phyloP scores from a whole-genome alignment of 2,113 vertebrate species.

The Balaenoptera acutorostrata region DNA sequence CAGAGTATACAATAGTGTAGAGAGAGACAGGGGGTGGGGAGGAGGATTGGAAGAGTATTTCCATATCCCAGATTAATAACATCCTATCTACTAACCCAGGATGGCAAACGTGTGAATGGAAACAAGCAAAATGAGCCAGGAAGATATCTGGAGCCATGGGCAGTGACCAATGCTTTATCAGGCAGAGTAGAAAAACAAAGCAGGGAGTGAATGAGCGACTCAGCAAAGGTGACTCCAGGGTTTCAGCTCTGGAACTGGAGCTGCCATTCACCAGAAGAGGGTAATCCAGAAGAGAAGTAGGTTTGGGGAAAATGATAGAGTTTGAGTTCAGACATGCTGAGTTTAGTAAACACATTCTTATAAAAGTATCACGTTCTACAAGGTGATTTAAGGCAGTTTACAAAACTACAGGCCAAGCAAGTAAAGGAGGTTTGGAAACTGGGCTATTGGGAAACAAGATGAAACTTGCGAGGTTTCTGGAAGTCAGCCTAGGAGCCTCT shows the following conservation, averaged over 20 bases:
- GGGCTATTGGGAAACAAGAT: background rate
- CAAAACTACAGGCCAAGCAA: rapidly evolving
- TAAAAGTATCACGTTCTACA: background rate
- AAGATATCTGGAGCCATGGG: background rate
- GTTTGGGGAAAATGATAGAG: background rate
- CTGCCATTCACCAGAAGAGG: background rate
- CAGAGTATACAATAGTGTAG: rapidly evolving
- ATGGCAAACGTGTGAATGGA: too few species aligned
- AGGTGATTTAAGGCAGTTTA: background rate
- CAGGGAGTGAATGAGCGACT: background rate
- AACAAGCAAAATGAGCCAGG: background rate
- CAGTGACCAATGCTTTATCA: background rate
- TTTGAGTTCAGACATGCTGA: background rate
- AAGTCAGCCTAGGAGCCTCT: background rate
- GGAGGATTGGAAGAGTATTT: background rate
- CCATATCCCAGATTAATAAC: too few species aligned
- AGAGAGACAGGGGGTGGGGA: background rate
- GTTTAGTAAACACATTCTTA: background rate
- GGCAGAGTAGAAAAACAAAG: background rate
- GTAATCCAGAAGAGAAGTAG: background rate
- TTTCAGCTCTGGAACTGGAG: background rate
- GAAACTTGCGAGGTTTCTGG: background rate
- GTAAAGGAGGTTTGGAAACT: background rate
- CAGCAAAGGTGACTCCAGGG: background rate
- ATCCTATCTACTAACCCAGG: rapidly evolving